A percentile compares a stretch with the other conserved stretches of the same genome.
phyloP scores from a whole-genome alignment of 2,797 vertebrate species.

The Pangasius sanitwongsei region DNA sequence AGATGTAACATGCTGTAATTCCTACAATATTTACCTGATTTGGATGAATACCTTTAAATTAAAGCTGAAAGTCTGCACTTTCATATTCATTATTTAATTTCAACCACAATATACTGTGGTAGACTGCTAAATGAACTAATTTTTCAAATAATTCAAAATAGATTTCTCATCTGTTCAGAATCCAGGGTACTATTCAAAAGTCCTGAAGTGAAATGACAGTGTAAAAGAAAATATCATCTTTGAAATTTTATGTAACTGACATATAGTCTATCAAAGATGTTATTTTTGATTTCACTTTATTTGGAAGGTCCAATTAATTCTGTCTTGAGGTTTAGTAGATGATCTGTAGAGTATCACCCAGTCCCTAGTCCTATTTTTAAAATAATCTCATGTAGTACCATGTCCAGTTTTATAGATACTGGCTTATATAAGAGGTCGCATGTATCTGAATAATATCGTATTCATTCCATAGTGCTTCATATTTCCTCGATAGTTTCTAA shows the following conservation, averaged over 20 bases:
- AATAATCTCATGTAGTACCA: not conserved
- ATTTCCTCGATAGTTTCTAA: not conserved
- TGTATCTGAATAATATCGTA: not conserved
- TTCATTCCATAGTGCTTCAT: not conserved
- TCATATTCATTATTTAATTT: not conserved
- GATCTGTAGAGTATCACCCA: not conserved
- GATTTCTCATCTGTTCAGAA: not conserved
- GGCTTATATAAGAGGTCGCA: not conserved
- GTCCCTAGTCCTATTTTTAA: not conserved
- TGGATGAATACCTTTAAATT: not conserved
- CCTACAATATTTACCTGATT: not conserved
- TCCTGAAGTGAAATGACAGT: not conserved
- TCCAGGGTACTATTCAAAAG: not conserved
- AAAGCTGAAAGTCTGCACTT: not conserved
- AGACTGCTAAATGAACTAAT: not conserved
- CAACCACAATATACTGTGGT: not conserved
- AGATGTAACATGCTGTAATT: not conserved
- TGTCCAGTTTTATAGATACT: not conserved
- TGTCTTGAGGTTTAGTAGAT: not conserved
- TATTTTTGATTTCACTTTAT: not conserved
- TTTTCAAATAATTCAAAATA: not conserved
- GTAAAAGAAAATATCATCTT: too few relatives aligned
- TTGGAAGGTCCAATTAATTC: not conserved
- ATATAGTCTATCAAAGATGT: not conserved
- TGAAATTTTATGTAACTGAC: not conserved